Evolutionary conservation across 2,888 invertebrate genomes (phyloP).

Genomic region (Adelognathus sp.): DNA sequence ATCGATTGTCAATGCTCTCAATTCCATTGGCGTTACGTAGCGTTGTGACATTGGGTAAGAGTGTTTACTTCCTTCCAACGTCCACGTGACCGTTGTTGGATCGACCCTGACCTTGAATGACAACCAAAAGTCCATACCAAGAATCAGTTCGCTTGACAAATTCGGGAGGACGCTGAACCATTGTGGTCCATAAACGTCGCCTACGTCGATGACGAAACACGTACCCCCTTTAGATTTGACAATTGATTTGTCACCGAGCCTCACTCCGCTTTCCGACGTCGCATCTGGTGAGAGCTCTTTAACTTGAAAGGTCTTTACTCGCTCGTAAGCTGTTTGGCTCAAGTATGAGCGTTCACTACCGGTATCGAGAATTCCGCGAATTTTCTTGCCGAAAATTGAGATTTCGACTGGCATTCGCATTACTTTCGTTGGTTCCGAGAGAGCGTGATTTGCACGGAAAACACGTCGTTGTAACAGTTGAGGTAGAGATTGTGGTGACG

Average conservation of each 20-base stretch:
- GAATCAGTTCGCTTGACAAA: constrained; percentile 2
- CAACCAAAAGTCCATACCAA: constrained; percentile 13
- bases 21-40: neutral
- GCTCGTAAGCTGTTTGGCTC: constrained; percentile 11
- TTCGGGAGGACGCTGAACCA: constrained; percentile 38
- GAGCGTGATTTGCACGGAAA: constrained; percentile 5
- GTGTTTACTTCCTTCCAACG: constrained; percentile 12
- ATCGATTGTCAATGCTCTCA: constrained; percentile 2
- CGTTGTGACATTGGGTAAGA: constrained; percentile 5
- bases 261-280: constrained; percentile 13
- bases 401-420: constrained; percentile 35
- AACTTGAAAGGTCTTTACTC: constrained; percentile 20
- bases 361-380: constrained; percentile 28
- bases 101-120: constrained; percentile 17
- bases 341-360: constrained; percentile 29
- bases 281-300: constrained; percentile 3
- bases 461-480: constrained; percentile 5
- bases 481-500: neutral
- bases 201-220: constrained; percentile 22
- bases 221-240: constrained; percentile 34
- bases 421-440: constrained; percentile 23
- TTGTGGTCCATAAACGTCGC: constrained; percentile 32
- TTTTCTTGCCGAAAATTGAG: constrained; percentile 35
- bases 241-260: constrained; percentile 32
- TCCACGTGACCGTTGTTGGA: constrained; percentile 2